phyloP scores from a whole-genome alignment of 2,888 invertebrate species.

The Eristalinus aeneus region DNA sequence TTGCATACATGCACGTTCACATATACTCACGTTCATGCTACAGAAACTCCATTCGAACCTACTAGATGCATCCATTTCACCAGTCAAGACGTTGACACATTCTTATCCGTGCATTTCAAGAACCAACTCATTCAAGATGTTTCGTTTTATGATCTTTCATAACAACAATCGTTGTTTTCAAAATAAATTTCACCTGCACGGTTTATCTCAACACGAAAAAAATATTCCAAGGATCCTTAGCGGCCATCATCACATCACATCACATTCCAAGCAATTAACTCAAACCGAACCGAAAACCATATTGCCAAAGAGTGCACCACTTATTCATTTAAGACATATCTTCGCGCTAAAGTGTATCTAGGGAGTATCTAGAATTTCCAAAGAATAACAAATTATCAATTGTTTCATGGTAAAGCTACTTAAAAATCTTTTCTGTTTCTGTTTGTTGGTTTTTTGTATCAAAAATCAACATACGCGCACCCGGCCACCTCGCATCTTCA shows the following conservation, averaged over 20 bases:
- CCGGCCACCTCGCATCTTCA: slow-evolving; percentile 27
- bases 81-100: slow-evolving; percentile 3
- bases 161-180: slow-evolving; percentile 10
- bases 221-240: neutral
- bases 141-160: neutral
- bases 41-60: neutral
- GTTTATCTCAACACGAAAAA: slow-evolving; percentile 44
- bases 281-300: neutral
- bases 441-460: slow-evolving; percentile 68
- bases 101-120: neutral
- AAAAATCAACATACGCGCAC: slow-evolving; percentile 63
- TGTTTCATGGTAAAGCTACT: slow-evolving; percentile 61
- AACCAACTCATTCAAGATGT: slow-evolving; percentile 7
- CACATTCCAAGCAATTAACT: slow-evolving; percentile 16
- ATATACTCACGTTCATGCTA: neutral
- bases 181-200: slow-evolving; percentile 24
- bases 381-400: slow-evolving; percentile 70
- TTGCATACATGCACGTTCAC: neutral
- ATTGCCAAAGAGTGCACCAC: slow-evolving; percentile 54
- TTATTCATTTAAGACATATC: slow-evolving; percentile 36
- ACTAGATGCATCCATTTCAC: neutral
- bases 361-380: slow-evolving; percentile 42
- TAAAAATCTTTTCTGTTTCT: slow-evolving; percentile 64
- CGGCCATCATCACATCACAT: neutral
- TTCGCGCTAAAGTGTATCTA: slow-evolving; percentile 7